phyloP scores from a whole-genome alignment of 2,888 invertebrate species.

The Uropetala carovei region DNA sequence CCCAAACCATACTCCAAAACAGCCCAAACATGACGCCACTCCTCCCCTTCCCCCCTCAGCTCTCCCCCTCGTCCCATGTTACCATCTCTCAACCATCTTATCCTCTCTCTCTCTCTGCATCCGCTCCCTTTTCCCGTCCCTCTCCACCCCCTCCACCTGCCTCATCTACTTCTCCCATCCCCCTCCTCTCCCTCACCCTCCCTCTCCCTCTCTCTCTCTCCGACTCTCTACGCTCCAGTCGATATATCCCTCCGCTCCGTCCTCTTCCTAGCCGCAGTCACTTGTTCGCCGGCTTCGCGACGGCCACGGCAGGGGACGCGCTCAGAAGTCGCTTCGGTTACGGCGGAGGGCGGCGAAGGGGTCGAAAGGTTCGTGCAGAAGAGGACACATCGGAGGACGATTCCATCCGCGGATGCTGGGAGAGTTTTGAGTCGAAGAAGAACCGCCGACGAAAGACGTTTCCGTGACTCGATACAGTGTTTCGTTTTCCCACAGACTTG shows the following conservation, averaged over 20 bases:
- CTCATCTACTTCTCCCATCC: neutral
- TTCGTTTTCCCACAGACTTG: neutral
- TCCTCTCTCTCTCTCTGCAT: neutral
- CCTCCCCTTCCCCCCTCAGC: neutral
- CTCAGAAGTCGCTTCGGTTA: neutral
- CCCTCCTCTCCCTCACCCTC: neutral
- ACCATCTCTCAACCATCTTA: neutral
- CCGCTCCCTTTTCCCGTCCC: neutral
- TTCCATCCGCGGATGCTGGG: neutral
- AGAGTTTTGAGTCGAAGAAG: neutral
- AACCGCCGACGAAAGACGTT: neutral
- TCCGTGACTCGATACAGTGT: neutral
- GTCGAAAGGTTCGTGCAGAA: neutral
- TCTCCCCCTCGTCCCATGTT: neutral
- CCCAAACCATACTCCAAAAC: neutral
- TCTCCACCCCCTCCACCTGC: neutral
- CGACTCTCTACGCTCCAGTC: constrained; percentile 39
- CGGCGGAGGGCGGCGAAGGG: neutral
- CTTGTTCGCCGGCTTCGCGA: constrained; percentile 56
- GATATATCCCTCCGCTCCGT: constrained; percentile 46
- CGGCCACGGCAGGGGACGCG: constrained; percentile 39
- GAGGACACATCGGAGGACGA: neutral
- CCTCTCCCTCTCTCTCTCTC: neutral
- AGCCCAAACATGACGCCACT: neutral
- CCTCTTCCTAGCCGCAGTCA: constrained; percentile 53